phyloP scores from a whole-genome alignment of 2,888 invertebrate genomes.

The Trissolcus japonicus region DNA sequence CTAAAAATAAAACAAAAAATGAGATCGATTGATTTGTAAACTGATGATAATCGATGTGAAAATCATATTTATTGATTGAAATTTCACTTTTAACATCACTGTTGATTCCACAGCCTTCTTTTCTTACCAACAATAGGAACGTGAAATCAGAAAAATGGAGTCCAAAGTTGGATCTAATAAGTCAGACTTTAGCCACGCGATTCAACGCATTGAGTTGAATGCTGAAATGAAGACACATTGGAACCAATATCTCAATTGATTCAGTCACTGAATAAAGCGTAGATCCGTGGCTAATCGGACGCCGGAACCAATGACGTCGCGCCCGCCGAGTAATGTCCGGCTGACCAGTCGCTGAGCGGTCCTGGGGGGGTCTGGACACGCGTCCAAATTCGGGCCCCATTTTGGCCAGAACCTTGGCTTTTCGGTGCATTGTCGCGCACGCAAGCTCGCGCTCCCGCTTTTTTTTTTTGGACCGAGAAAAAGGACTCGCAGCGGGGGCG shows the following conservation, averaged over 20 bases:
- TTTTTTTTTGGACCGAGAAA: constrained; percentile 26
- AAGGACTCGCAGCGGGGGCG: constrained; percentile 49
- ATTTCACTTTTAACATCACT: not conserved
- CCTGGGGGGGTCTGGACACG: constrained; percentile 50
- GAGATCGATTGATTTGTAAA: too few relatives aligned
- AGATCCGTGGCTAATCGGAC: constrained; percentile 49
- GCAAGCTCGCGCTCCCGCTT: constrained; percentile 37
- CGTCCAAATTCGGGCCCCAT: constrained; percentile 49
- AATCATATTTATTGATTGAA: not conserved
- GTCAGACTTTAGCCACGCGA: constrained; percentile 4
- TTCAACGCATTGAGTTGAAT: constrained; percentile 11
- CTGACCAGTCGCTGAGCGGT: constrained; percentile 45
- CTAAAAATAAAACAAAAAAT: too few relatives aligned
- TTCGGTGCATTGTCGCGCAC: constrained; percentile 55
- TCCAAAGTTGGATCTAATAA: not conserved
- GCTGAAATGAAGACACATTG: constrained; percentile 16
- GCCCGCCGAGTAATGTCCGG: constrained; percentile 54
- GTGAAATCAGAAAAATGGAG: constrained; percentile 1
- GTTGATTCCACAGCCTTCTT: not conserved
- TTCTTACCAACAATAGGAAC: not conserved
- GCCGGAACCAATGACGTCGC: constrained; percentile 40
- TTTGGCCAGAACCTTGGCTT: constrained; percentile 50
- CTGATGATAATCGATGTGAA: too few relatives aligned
- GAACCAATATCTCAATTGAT: constrained; percentile 10
- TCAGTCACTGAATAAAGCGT: constrained; percentile 10